Evolutionary conservation across 2,113 vertebrate genomes (phyloP), one percentile per base, ranked within the genome.

Genomic region (Rhagologus leucostigma): DNA sequence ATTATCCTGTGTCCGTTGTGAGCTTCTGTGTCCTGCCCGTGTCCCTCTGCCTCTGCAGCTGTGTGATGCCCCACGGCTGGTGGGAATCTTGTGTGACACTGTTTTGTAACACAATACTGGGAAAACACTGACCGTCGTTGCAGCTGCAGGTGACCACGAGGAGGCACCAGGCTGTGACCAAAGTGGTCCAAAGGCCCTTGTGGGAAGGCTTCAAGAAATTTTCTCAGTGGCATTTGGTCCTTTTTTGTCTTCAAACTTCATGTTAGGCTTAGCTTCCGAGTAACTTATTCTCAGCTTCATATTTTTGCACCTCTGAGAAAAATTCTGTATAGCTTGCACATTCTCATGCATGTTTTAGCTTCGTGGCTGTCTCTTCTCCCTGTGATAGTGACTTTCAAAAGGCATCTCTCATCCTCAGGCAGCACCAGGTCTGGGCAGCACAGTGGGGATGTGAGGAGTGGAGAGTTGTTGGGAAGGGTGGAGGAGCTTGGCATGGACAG

Each of bases 51-150:
- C 33, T 87, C 56, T 32, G 7, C 4, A 11, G 33, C 46, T 62
- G n/a, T 18, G 24, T 35, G 59, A 23, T 17, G 55, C 8, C 30
- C 19, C 1, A 0, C 26, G 26, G 26, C 56, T 67, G 59, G 47
- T 37, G 56, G 35, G 41, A 71, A 60, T 46, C n/a, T 17, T 2
- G 1, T 11, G 14, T 32, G 27, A 33, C 57, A 62, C 6, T 14
- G 37, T 32, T 53, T 37, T 53, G 8, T 32, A 21, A 17, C 21
- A 26, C 13, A 37, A 16, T 5, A 2, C 13, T 46, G 18, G 27
- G 35, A 33, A 85, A 88, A 35, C 13, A 23, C 10, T 18, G 53
- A n/a, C 1, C 0, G 0, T 39, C 32, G 27, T 29, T 4, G 5
- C 14, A 71, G 53, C 33, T 64, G 24, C 27, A 22, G 35, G 41